phyloP scores from a whole-genome alignment of 2,797 vertebrate genomes.

The Aldrovandia affinis region DNA sequence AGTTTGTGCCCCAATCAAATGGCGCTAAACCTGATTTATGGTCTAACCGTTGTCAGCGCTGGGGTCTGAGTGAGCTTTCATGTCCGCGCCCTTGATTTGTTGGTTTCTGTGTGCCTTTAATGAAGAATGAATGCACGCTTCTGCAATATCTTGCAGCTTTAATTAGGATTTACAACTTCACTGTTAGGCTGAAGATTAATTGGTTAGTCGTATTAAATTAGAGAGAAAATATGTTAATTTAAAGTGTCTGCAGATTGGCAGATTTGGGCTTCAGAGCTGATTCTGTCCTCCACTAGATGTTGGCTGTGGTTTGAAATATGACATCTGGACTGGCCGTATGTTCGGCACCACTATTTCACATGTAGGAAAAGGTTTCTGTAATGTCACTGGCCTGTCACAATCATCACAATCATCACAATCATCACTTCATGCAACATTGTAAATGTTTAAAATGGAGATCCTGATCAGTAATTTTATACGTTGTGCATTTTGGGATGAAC shows the following conservation, averaged over 20 bases:
- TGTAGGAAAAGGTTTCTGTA: not conserved
- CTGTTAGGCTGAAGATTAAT: constrained; percentile 2
- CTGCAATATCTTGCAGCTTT: constrained; percentile 8
- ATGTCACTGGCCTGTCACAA: not conserved
- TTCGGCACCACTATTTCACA: not conserved
- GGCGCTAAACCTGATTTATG: not conserved
- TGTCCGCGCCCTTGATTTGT: not conserved
- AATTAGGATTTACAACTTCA: constrained; percentile 18
- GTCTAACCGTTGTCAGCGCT: not conserved
- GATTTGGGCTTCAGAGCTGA: not conserved
- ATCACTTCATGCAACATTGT: not conserved
- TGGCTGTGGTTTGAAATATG: not conserved
- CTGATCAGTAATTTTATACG: not conserved
- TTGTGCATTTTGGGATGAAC: not conserved
- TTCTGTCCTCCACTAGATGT: not conserved
- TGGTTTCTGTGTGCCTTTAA: not conserved
- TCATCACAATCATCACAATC: too few relatives aligned
- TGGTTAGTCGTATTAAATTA: constrained; percentile 6
- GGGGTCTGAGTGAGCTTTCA: not conserved
- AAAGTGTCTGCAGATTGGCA: constrained; percentile 6
- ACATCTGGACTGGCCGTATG: not conserved
- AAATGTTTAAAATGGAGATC: not conserved
- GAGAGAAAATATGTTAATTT: not conserved
- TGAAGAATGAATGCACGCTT: constrained; percentile 14
- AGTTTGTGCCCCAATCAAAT: too few relatives aligned